These are phyloP conservation scores for Drosophila prostipennis DNA, from an alignment of 2,888 invertebrate genomes.

Conservation along the genomic window DNA sequence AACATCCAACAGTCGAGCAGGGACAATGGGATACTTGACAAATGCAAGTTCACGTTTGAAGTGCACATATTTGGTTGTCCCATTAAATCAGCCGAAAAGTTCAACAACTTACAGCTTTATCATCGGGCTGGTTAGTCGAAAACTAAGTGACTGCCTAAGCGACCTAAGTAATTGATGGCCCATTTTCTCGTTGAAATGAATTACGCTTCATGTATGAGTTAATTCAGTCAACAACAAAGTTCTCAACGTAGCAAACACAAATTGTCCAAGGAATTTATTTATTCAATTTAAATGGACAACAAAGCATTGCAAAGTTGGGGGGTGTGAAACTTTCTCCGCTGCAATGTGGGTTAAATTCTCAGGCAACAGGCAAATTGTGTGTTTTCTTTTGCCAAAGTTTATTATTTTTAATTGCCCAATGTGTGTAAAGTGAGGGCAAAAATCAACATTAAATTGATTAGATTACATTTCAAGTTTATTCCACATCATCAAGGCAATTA, in stretches of 20 bases:
- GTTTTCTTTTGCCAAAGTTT: background rate
- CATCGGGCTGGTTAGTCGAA: background rate
- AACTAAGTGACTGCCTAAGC: background rate
- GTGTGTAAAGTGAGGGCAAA: background rate
- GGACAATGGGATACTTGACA: background rate
- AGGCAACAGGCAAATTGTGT: background rate
- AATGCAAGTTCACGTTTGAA: conserved; percentile 2
- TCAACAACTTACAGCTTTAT: background rate
- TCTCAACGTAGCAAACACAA: conserved; percentile 1
- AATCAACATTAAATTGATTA: background rate
- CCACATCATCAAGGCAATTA: background rate
- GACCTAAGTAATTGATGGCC: conserved; percentile 12
- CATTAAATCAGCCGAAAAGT: conserved; percentile 5
- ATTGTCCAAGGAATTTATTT: conserved; percentile 17
- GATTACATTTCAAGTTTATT: background rate
- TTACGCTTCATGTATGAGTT: conserved; percentile 5
- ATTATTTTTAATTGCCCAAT: conserved; percentile 7
- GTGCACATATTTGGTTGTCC: conserved; percentile 2
- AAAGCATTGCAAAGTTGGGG: background rate
- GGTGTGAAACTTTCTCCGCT: background rate
- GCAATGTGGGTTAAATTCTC: conserved; percentile 8
- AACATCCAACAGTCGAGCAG: background rate
- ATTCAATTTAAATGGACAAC: conserved; percentile 19
- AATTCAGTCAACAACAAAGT: conserved; percentile 1
- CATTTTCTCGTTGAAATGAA: conserved; percentile 14